Evolutionary conservation across 2,888 invertebrate species (phyloP).

Genomic region (Oligia strigilis): DNA sequence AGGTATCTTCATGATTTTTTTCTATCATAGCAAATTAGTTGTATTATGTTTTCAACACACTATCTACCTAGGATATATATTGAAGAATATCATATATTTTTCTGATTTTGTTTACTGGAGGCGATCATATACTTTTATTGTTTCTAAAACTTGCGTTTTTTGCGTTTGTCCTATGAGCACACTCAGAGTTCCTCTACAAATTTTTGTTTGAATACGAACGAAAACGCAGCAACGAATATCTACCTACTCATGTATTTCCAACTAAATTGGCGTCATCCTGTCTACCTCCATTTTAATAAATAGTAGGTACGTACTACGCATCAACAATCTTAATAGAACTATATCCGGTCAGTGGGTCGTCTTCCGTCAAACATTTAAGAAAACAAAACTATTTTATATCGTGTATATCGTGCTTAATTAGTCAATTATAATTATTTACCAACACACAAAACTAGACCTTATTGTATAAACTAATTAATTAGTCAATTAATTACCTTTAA

Average conservation of each 20-base stretch:
- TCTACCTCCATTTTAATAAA: slow-evolving; percentile 26
- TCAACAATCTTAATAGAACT: neutral
- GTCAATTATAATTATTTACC: neutral
- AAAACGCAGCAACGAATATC: neutral
- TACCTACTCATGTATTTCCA: neutral
- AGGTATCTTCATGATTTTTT: too few species aligned
- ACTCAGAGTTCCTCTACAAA: neutral
- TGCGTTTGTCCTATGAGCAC: too few species aligned
- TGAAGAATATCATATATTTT: too few species aligned
- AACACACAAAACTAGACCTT: neutral
- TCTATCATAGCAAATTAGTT: too few species aligned
- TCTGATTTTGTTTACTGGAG: too few species aligned
- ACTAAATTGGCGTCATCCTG: slow-evolving; percentile 40
- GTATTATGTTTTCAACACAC: too few species aligned
- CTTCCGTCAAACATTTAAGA: neutral
- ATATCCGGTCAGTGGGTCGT: neutral
- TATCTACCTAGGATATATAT: too few species aligned
- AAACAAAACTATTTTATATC: neutral
- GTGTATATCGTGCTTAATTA: too few species aligned
- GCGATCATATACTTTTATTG: too few species aligned
- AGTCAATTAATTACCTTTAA: slow-evolving; percentile 46
- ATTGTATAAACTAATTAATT: neutral
- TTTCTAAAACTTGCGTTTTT: too few species aligned
- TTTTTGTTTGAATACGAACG: slow-evolving; percentile 7
- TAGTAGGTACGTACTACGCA: neutral